Evolutionary conservation across 1,140 invertebrate genomes (phyloP).

Genomic region (Cylas formicarius): DNA sequence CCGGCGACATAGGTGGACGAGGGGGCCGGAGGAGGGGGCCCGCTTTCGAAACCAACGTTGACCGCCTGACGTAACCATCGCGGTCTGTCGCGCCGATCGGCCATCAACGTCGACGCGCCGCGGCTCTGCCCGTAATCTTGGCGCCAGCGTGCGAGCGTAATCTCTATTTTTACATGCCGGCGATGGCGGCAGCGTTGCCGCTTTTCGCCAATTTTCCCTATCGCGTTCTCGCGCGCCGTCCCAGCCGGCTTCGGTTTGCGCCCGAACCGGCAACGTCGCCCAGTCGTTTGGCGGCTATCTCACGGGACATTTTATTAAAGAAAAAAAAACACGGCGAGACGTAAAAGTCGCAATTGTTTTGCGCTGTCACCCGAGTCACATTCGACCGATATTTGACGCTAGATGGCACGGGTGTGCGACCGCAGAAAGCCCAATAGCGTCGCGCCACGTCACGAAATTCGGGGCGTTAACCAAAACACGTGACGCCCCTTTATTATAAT

Average conservation of each 20-base stretch:
- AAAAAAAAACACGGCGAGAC: too few relatives aligned
- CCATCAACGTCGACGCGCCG: constrained; percentile 5
- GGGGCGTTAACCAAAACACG: too few relatives aligned
- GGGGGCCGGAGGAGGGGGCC: background rate
- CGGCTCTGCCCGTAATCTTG: constrained; percentile 34
- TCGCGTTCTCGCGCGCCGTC: constrained; percentile 1
- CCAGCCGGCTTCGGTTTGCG: constrained; percentile 5
- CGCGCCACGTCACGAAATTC: too few relatives aligned
- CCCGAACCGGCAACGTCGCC: background rate
- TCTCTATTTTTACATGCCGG: constrained; percentile 35
- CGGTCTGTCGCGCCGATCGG: constrained; percentile 12
- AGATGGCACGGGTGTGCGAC: too few relatives aligned
- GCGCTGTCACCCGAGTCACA: too few relatives aligned
- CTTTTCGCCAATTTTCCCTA: too few relatives aligned
- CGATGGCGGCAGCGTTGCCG: too few relatives aligned
- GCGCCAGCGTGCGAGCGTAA: constrained; percentile 33
- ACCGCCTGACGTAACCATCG: constrained; percentile 24
- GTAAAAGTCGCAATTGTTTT: too few relatives aligned
- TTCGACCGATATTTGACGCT: too few relatives aligned
- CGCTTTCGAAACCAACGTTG: constrained; percentile 1
- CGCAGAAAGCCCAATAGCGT: too few relatives aligned
- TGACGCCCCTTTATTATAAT: too few relatives aligned
- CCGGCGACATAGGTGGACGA: too few relatives aligned
- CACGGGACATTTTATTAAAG: constrained; percentile 26
- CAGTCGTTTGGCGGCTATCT: constrained; percentile 31